Evolutionary conservation across 2,113 vertebrate species (phyloP).

Genomic region (Onychostoma macrolepis): DNA sequence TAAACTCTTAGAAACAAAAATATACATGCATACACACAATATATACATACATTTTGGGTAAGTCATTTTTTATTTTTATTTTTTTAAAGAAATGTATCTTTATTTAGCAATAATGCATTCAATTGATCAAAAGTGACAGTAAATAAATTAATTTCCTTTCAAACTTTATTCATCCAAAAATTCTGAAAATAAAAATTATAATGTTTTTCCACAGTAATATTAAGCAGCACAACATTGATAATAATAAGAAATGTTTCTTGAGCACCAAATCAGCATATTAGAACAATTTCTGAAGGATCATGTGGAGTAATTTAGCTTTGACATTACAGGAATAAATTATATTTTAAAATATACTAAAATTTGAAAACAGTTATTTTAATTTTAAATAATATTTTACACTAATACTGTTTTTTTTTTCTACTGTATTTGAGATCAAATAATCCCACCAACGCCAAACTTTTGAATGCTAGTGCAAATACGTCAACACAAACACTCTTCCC

Average conservation of each 20-base stretch:
- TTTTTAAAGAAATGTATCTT: neutral
- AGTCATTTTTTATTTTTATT: too few relatives aligned
- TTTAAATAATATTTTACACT: neutral
- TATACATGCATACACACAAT: neutral
- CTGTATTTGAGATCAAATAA: neutral
- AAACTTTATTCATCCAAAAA: neutral
- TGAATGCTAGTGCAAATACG: neutral
- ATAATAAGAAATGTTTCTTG: neutral
- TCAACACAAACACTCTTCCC: neutral
- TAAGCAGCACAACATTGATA: neutral
- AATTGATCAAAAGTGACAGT: neutral
- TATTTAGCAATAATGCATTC: neutral
- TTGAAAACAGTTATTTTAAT: neutral
- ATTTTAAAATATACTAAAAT: too few relatives aligned
- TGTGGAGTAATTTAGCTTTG: neutral
- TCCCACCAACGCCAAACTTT: neutral
- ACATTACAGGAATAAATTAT: neutral
- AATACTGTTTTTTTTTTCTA: neutral
- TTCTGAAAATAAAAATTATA: neutral
- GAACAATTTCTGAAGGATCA: neutral
- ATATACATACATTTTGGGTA: neutral
- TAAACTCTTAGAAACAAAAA: neutral
- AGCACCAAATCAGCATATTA: neutral
- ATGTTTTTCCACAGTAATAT: neutral
- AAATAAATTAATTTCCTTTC: neutral